A percentile compares a stretch with the other conserved stretches of the same genome.
Conservation (phyloP, 1,140 invertebrate species). For the Bombus sylvicola region DNA sequence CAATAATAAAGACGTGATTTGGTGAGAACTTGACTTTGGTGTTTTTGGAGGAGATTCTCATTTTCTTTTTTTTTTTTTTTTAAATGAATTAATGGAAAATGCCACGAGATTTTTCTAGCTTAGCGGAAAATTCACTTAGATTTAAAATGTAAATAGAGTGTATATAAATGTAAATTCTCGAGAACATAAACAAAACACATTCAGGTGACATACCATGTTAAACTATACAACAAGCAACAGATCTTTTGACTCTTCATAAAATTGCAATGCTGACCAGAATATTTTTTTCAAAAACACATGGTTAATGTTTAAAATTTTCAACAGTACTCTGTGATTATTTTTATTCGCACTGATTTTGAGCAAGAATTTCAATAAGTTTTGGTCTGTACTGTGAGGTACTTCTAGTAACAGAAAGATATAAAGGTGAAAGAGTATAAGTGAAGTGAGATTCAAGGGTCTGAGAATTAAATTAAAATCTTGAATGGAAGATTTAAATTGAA, state of each 20-base stretch:
- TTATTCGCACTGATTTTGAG: background rate
- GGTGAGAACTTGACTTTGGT: background rate
- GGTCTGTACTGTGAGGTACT: background rate
- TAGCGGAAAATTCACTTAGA: background rate
- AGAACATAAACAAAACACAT: background rate
- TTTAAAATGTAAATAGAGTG: background rate
- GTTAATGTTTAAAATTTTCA: background rate
- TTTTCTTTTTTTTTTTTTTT: no score
- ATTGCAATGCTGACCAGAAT: background rate
- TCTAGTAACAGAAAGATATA: background rate
- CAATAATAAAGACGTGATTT: background rate
- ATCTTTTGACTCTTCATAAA: background rate
- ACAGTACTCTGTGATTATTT: background rate
- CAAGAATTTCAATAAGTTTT: background rate
- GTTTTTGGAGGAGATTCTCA: background rate
- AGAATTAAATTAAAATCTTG: background rate
- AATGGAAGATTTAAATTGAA: background rate
- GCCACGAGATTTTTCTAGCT: background rate
- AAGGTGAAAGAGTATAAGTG: background rate
- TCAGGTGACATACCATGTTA: background rate
- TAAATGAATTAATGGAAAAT: background rate
- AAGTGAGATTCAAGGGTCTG: background rate
- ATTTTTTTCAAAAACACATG: background rate
- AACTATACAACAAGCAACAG: background rate
- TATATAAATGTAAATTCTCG: background rate